Evolutionary conservation across 2,113 vertebrate genomes (phyloP).

Genomic region (Coracopsis vasa): DNA sequence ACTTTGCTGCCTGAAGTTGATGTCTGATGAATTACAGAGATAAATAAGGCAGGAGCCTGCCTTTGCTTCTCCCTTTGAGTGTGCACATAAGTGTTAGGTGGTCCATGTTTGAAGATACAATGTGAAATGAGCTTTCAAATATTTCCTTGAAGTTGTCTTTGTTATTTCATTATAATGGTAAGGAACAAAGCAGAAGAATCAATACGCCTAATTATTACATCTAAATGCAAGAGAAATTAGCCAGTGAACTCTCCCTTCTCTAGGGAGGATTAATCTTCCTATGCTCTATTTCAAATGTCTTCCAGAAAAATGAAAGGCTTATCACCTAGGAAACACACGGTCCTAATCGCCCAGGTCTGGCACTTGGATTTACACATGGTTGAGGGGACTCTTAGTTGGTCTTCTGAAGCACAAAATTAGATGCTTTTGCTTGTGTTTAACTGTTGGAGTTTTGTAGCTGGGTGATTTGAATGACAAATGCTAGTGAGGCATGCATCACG

Average conservation of each 20-base stretch:
- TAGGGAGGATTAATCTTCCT: conserved; percentile 72
- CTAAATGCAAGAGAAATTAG: conserved; percentile 72
- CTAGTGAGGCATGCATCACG: accelerated
- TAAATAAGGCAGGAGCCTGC: neutral
- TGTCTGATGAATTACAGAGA: conserved; percentile 22
- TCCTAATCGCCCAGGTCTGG: conserved; percentile 68
- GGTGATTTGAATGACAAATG: neutral
- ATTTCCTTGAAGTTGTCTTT: conserved; percentile 61
- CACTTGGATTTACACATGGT: conserved; percentile 6
- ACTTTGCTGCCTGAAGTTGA: conserved; percentile 35
- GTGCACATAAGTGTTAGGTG: neutral
- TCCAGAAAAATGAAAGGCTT: conserved; percentile 69
- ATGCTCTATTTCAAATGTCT: conserved; percentile 72
- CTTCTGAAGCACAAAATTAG: conserved; percentile 48
- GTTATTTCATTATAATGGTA: conserved; percentile 63
- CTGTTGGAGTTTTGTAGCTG: neutral
- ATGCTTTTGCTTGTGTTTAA: conserved; percentile 23
- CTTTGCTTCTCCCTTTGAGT: conserved; percentile 19
- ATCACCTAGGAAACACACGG: conserved; percentile 72
- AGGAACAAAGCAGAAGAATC: conserved; percentile 65
- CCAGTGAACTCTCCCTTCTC: conserved; percentile 71
- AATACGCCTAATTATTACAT: conserved; percentile 75
- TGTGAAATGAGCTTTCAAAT: conserved; percentile 59
- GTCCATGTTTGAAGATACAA: conserved; percentile 23
- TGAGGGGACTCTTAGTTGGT: conserved; percentile 15